Base-by-base conservation (phyloP, 92 coral and sea anemone species). In the Isaurus tuberculatus region DNA sequence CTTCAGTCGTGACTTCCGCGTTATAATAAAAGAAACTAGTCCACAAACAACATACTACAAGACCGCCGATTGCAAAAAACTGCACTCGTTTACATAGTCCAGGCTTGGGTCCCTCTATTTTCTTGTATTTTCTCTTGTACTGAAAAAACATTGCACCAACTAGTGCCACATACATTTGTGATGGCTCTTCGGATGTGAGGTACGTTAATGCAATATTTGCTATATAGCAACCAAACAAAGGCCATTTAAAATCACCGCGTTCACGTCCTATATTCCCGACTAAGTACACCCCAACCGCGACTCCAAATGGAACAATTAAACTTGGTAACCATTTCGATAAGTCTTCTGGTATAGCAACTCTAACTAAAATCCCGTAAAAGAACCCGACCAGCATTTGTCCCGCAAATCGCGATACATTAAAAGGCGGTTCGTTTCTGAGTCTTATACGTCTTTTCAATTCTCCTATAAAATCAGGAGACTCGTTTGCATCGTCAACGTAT, bases 381-480 rank as follows among this genome's bases (percentile, higher is more conserved):
- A 92, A 94, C 0, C 99, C 99, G 0, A 97, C 99, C 0, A 97
- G 81, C 99, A 97, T 97, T 86, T 97, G 99, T 0, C 99, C 99
- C 8, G 95, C 92, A 51, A 97, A 97, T 43, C 99, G 86, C 9
- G 93, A 78, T 20, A 89, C 89, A 61, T 92, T 97, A 31, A 94
- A 97, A 31, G 87, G 90, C 5, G 99, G 99, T 55, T 95, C 98
- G 42, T 81, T 89, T 5, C 99, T 88, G 14, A 84, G 81, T 81
- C 55, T 87, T 9, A 94, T 90, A 69, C 93, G 91, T 67, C 90
- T 84, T 78, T 92, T 94, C 66, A 94, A 86, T 31, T 79, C 86
- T 40, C 92, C 94, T 3, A 92, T 85, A 79, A 79, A 84, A 80
- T 79, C 92, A 23, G 84, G 88, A 30, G 87, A 90, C 20, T 94